Base-by-base conservation (phyloP, 2,113 vertebrate genomes). In the Pedetes capensis region DNA sequence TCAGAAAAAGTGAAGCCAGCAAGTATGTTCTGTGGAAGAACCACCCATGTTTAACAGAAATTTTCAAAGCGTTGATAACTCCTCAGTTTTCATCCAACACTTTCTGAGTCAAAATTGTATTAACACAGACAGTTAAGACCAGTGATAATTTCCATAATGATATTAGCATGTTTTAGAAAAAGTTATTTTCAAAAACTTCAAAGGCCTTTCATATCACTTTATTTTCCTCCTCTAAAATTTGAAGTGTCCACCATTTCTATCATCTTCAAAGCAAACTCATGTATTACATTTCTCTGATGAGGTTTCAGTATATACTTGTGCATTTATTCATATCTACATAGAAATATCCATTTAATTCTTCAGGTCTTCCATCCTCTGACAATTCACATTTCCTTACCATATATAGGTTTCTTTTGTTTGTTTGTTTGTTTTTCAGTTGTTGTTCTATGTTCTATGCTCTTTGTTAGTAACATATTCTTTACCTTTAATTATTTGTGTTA, bases 401-500 rank as follows among this genome's bases (percentile, higher is more conserved):
- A 64, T n/a, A n/a, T n/a, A n/a, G n/a, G n/a, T n/a, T n/a, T n/a
- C n/a, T n/a, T n/a, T n/a, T n/a, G n/a, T n/a, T n/a, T n/a, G n/a
- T n/a, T n/a, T n/a, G n/a, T n/a, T n/a, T n/a, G n/a, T n/a, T n/a
- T n/a, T n/a, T n/a, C n/a, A n/a, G n/a, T n/a, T n/a, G n/a, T n/a
- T n/a, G n/a, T n/a, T n/a, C n/a, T n/a, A n/a, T 72, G 8, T 27
- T 59, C 12, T 88, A 32, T 75, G 7, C 6, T 64, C 13, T 81
- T 42, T 59, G 80, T 8, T 47, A 4, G 64, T 6, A 87, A 27
- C 23, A 4, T 47, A 71, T 39, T 55, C 14, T 80, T 87, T 68
- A 90, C 80, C 13, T 47, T 72, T 25, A 66, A 64, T 95, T 79
- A 75, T 84, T 83, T 75, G 8, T 89, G 69, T 34, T 91, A 69